phyloP scores from a whole-genome alignment of 2,113 vertebrate genomes.

The Chauna torquata region DNA sequence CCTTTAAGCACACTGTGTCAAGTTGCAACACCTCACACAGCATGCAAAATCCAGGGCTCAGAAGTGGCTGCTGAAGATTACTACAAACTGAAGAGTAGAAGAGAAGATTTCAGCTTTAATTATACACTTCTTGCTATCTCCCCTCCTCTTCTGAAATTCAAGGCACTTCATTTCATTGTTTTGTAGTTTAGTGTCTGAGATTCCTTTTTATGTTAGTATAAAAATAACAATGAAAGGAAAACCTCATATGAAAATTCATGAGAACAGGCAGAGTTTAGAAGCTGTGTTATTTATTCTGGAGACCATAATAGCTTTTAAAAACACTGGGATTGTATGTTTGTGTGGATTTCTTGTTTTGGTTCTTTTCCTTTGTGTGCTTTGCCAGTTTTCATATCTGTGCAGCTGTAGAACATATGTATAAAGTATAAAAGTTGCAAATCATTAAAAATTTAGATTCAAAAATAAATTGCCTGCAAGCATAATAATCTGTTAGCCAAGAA shows the following conservation, averaged over 20 bases:
- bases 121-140: constrained; percentile 12
- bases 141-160: constrained; percentile 32
- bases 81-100: background rate
- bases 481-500: background rate
- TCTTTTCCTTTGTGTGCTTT: background rate
- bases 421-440: constrained; percentile 1
- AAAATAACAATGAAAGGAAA: constrained; percentile 59
- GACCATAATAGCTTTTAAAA: constrained; percentile 14
- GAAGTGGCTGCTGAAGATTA: background rate
- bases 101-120: constrained; percentile 35
- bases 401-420: background rate
- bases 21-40: background rate
- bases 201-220: constrained; percentile 42
- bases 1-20: background rate
- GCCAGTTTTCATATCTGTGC: background rate
- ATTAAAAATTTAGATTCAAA: constrained; percentile 7
- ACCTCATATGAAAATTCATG: constrained; percentile 67
- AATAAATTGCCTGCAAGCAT: background rate
- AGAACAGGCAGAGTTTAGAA: constrained; percentile 24
- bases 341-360: background rate
- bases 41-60: background rate
- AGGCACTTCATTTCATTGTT: constrained; percentile 33
- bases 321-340: background rate
- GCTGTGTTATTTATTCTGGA: constrained; percentile 42
- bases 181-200: constrained; percentile 18